Evolutionary conservation across 2,113 vertebrate species (phyloP), one percentile per base, ranked within the genome.

Genomic region (Okapia johnstoni): DNA sequence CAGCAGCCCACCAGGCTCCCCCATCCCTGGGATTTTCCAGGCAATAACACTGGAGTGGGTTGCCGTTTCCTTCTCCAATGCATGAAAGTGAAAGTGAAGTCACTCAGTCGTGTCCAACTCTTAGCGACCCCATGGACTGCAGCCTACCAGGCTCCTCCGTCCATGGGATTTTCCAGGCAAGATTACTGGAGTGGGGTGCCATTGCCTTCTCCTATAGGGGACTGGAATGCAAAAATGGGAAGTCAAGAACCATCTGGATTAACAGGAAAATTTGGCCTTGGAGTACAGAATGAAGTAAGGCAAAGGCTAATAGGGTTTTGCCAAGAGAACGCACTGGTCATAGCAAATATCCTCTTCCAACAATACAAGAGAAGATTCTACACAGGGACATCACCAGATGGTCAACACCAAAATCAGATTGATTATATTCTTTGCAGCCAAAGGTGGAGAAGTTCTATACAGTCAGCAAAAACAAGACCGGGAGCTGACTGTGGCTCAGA

Each of bases 321-420:
- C 33, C 61, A n/a, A n/a, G 61, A 66, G 16, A 19, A 66, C 0
- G 0, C 33, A 19, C 33, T 19, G 16, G 33, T n/a, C 61, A 66
- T 19, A n/a, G 61, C 61, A 66, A 66, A 66, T 16, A 66, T 7
- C 3, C 15, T n/a, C 16, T n/a, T n/a, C 33, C 61, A 66, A 9
- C 33, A 66, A 19, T 4, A n/a, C 2, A 63, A 63, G 61, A 63
- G 61, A 63, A 63, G 33, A n/a, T 16, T 66, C 61, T 66, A 66
- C 7, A 2, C 33, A 66, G n/a, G 63, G 61, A 66, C 33, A n/a
- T 66, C 61, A 66, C 8, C 61, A 66, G 63, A 66, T 66, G 33
- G 16, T 0, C 61, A n/a, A n/a, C 16, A 66, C 61, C 0, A 0
- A 66, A 66, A 66, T 66, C 33, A 66, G 28, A 19, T 3, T 66